These are phyloP conservation scores for Lerista edwardsae DNA, from an alignment of 2,797 vertebrate species.

Conservation along the genomic window DNA sequence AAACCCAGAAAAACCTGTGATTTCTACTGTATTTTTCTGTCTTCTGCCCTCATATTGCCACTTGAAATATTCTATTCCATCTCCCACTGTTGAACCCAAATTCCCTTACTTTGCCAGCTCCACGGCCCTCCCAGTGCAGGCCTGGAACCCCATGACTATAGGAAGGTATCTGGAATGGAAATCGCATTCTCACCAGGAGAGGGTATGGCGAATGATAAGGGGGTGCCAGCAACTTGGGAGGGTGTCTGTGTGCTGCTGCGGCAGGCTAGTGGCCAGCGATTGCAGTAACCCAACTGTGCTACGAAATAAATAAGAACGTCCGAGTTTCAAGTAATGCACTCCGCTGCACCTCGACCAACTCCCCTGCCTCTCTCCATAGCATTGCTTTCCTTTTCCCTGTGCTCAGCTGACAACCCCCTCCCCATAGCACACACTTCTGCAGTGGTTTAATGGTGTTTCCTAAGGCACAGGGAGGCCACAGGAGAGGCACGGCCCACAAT, in stretches of 20 bases:
- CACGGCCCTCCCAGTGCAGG: neutral
- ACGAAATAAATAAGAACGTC: conserved; percentile 71
- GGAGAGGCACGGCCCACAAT: conserved; percentile 7
- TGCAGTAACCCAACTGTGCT: conserved; percentile 39
- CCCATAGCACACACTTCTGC: conserved; percentile 3
- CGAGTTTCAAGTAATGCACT: conserved; percentile 68
- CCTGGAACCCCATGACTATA: neutral
- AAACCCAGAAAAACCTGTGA: neutral
- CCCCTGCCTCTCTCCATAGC: neutral
- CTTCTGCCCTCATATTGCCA: too few species aligned
- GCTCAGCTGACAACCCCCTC: neutral
- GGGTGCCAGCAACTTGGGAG: neutral
- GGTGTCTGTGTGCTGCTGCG: accelerated
- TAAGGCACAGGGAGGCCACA: conserved; percentile 13
- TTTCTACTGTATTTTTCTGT: neutral
- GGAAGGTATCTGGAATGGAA: neutral
- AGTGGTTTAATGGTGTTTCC: conserved; percentile 48
- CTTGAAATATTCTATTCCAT: neutral
- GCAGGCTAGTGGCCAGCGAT: neutral
- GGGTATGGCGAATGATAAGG: neutral
- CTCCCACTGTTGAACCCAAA: neutral
- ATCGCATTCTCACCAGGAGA: accelerated
- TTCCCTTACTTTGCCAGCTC: neutral
- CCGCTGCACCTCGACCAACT: conserved; percentile 35
- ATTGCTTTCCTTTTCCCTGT: neutral